Conservation (phyloP, 2,888 invertebrate genomes). For the Steinernema hermaphroditum region DNA sequence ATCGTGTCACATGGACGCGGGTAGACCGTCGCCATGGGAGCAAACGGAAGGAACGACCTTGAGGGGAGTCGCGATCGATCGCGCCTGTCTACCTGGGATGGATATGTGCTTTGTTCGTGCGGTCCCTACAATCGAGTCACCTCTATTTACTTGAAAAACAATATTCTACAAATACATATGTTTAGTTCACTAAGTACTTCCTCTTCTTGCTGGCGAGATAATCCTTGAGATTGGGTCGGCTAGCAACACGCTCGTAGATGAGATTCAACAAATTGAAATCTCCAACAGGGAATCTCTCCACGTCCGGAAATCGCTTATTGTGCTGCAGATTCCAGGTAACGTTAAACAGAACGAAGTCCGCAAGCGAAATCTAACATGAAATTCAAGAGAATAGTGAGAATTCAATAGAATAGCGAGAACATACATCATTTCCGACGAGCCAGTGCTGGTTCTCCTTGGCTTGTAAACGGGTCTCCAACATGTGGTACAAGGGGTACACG, state of each 20-base stretch:
- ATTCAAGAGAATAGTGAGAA: not conserved
- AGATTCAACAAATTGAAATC: constrained; percentile 12
- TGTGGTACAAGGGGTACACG: constrained; percentile 20
- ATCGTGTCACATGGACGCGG: constrained; percentile 3
- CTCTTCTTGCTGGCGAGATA: constrained; percentile 18
- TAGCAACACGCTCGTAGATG: not conserved
- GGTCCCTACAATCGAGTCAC: no score
- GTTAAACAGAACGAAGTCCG: constrained; percentile 16
- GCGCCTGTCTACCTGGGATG: not conserved
- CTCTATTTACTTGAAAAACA: no score
- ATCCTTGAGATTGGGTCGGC: constrained; percentile 15
- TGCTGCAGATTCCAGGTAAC: constrained; percentile 18
- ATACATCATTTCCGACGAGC: constrained; percentile 27
- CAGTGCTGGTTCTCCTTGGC: constrained; percentile 10
- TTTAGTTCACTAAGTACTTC: not conserved
- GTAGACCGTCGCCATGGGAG: constrained; percentile 18
- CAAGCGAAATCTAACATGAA: not conserved
- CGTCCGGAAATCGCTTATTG: constrained; percentile 17
- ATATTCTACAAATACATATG: no score
- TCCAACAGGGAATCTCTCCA: not conserved
- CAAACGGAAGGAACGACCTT: constrained; percentile 10
- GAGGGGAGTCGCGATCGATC: constrained; percentile 21
- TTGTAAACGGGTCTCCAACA: constrained; percentile 14
- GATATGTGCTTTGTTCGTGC: not conserved
- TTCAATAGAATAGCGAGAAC: not conserved